Base-by-base conservation (phyloP, 2,888 invertebrate species). In the Thereva nobilitata region DNA sequence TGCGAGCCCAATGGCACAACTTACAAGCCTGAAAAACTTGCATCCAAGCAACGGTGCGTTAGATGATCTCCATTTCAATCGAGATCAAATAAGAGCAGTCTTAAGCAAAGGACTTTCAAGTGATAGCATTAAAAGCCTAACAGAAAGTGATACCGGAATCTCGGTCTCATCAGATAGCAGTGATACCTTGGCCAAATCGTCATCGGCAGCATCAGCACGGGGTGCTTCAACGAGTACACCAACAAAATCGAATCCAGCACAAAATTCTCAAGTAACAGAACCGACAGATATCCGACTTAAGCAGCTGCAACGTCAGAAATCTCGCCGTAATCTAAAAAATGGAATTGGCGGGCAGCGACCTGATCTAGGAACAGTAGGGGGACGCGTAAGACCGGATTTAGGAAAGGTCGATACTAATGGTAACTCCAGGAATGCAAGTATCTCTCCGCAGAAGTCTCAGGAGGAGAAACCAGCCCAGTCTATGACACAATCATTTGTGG, bases 1-100 rank as follows among this genome's bases (percentile, higher is more conserved):
- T 67, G 87, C 87, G 69, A 91, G 91, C 76, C 91, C 91, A 1
- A 90, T 92, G 88, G 87, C 90, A 70, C 91, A 91, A 80, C 78
- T 92, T 59, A 89, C 89, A 55, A 91, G 90, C 74, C 80, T 92
- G 10, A 89, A 87, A 78, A 82, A 85, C 66, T 82, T 84, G 49
- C 80, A 79, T 61, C 84, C 75, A 72, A 79, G 80, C 50, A 76
- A 77, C 45, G 73, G 79, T 76, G 72, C 79, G 74, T 73, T 79
- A 73, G 78, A 77, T 71, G 77, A 81, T 73, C 75, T 80, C 71
- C 75, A 80, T 79, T 75, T 81, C 79, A 72, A 79, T 87, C 67
- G 89, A 23, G 74, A 76, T 65, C 77, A 79, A 71, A 78, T 77
- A 63, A 77, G 77, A 49, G 75, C 75, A 63, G 76, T 79, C 2